Conservation (phyloP, 2,113 vertebrate species). For the Montifringilla adamsi region DNA sequence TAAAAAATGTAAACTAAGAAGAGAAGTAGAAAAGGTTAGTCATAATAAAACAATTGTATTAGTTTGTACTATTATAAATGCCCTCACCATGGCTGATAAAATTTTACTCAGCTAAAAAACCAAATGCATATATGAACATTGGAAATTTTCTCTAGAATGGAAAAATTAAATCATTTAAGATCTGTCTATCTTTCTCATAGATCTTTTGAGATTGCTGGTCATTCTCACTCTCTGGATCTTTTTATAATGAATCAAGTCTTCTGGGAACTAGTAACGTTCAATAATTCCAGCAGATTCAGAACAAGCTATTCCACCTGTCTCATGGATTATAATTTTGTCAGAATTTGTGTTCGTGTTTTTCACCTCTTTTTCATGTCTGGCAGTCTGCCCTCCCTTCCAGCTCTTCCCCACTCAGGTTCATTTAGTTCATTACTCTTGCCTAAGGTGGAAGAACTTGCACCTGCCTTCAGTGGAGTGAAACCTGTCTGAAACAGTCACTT, state of each 20-base stretch:
- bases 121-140: background rate
- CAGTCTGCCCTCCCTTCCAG: background rate
- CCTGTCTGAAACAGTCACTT: background rate
- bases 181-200: background rate
- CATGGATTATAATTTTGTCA: background rate
- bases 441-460: background rate
- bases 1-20: background rate
- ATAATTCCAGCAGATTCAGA: background rate
- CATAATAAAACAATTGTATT: background rate
- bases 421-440: slow-evolving; percentile 4
- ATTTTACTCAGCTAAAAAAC: background rate
- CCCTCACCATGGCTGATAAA: accelerated
- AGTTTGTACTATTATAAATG: background rate
- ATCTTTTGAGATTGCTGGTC: background rate
- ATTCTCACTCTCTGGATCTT: background rate
- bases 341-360: background rate
- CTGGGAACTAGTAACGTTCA: background rate
- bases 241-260: background rate
- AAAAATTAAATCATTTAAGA: background rate
- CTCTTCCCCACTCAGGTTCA: background rate
- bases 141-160: background rate
- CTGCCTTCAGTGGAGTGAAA: background rate
- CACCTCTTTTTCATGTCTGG: background rate
- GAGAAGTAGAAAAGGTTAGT: background rate
- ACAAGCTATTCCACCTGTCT: background rate